A percentile compares a stretch with the other conserved stretches of the same genome.
Evolutionary conservation across 1,140 invertebrate genomes (phyloP).

Genomic region (Brachionus sp.): DNA sequence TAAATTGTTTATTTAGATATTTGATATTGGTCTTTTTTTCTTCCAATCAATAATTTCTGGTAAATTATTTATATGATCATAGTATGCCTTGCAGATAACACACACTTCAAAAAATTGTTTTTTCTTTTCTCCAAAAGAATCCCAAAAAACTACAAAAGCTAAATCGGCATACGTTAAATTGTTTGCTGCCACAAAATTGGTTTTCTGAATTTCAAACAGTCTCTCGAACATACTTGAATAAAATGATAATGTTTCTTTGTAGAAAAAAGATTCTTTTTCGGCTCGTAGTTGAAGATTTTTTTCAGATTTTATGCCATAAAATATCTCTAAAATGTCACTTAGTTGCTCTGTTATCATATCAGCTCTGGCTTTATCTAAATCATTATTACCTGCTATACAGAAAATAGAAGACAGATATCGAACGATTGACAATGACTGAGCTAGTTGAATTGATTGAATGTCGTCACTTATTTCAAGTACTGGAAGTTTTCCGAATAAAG

Average conservation of each 20-base stretch:
- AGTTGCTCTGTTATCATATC: constrained; percentile 8
- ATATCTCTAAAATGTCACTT: background rate
- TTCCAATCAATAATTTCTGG: constrained; percentile 23
- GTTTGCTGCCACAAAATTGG: background rate
- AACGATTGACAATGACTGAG: background rate
- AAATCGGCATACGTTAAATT: background rate
- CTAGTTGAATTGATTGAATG: background rate
- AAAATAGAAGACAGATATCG: background rate
- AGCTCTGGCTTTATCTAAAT: background rate
- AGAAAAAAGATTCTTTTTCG: background rate
- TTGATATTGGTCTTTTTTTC: background rate
- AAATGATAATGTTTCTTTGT: background rate
- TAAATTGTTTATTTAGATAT: background rate
- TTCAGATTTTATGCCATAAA: background rate
- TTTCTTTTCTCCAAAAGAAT: constrained; percentile 8
- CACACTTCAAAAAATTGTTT: background rate
- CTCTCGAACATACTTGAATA: constrained; percentile 17
- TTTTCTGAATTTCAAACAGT: constrained; percentile 16
- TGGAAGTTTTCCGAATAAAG: constrained; percentile 4
- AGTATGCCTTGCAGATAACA: background rate
- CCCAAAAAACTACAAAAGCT: constrained; percentile 17
- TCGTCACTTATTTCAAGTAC: constrained; percentile 6
- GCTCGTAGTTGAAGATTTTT: background rate
- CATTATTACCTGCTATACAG: background rate
- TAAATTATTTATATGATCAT: background rate